These are phyloP conservation scores for Tenualosa ilisha DNA, from an alignment of 2,797 vertebrate genomes.

Conservation along the genomic window DNA sequence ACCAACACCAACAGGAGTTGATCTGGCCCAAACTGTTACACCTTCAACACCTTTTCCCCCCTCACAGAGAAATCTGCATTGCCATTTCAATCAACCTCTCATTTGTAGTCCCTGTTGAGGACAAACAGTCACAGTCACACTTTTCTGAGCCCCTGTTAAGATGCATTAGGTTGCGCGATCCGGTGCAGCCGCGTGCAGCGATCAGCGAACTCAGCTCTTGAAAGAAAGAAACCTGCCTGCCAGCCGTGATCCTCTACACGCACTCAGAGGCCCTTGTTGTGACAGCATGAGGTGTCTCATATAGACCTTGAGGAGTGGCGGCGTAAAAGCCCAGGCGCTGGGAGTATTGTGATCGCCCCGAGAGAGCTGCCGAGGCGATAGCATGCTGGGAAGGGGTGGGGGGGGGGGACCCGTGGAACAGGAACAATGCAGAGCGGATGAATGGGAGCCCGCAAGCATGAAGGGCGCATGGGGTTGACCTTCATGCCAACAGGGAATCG, in stretches of 20 bases:
- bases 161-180: background rate
- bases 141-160: background rate
- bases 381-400: background rate
- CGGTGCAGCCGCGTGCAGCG: too few relatives aligned
- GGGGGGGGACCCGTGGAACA: background rate
- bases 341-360: conserved; percentile 4
- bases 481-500: conserved; percentile 45
- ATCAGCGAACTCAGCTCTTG: background rate
- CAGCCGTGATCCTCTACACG: background rate
- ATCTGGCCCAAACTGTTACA: background rate
- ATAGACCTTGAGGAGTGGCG: background rate
- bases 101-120: background rate
- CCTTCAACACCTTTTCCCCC: background rate
- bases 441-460: conserved; percentile 29
- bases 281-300: background rate
- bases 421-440: conserved; percentile 6
- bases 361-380: conserved; percentile 19
- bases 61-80: background rate
- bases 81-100: background rate
- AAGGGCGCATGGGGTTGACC: conserved; percentile 44
- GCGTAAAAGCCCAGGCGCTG: background rate
- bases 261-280: background rate
- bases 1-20: background rate
- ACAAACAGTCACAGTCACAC: background rate
- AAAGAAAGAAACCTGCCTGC: background rate